Base-by-base conservation (phyloP, 2,113 vertebrate species). In the Muntiacus muntjak region DNA sequence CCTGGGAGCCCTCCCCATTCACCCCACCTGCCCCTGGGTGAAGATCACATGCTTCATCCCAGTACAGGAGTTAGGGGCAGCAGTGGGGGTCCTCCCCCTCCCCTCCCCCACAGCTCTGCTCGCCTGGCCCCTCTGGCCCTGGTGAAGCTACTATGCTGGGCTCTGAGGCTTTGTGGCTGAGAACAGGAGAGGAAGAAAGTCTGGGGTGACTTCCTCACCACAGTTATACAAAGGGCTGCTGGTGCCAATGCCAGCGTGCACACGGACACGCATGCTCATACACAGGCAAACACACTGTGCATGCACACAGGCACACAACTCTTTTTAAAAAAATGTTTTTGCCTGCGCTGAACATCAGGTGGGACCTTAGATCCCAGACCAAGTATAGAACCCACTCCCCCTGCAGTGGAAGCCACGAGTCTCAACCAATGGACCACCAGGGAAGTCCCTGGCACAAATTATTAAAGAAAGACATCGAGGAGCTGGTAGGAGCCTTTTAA, bases 311-410 rank as follows among this genome's bases (percentile, higher is more conserved):
- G 36, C n/a, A 30, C 6, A 40, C 5, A n/a, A 8, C 14, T 15
- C 36, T n/a, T 58, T 58, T 5, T 1, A 1, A 33, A 62, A 33
- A 64, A 57, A 58, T 5, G n/a, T 12, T 71, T 71, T 40, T 71
- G 67, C 67, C n/a, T 23, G 5, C 0, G 0, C 10, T 36, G 67
- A 71, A 40, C 12, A 10, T 2, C 19, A 36, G 10, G 67, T 71
- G 67, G n/a, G 19, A 71, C n/a, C 5, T 71, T 40, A 71, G 67
- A 12, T 0, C n/a, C 10, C 1, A 0, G 19, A 40, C n/a, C 2
- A 36, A 71, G n/a, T 71, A 36, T 71, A 71, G 64, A 36, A 71
- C n/a, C n/a, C 17, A 71, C n/a, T 12, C 67, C n/a, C n/a, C 0
- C 0, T 23, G 19, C n/a, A 40, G 9, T 0, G 10, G n/a, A 71